Base-by-base conservation (phyloP, 2,113 vertebrate genomes). In the Melospiza georgiana region DNA sequence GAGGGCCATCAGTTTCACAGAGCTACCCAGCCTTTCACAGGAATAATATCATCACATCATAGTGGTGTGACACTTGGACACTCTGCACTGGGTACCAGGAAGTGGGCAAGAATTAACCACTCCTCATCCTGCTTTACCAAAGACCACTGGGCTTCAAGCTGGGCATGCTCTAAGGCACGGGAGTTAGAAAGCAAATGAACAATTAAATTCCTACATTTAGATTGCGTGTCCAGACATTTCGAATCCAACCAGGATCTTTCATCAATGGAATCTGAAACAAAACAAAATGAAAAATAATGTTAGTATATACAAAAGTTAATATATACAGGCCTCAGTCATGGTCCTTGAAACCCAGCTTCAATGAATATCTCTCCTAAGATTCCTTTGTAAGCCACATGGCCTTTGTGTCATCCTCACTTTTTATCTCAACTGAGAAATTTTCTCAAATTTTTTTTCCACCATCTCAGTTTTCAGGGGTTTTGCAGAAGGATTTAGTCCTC, bases 221-320 rank as follows among this genome's bases (percentile, higher is more conserved):
- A 74, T 98, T 98, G 28, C 97, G 94, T 76, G 97, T 93, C 97
- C 98, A 98, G 15, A 98, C 98, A 0, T 97, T 98, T 92, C 98
- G 92, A 73, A 98, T 98, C 98, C 98, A 98, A 4, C 98, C 97
- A 0, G 97, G 97, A 94, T 98, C 98, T 95, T 95, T 97, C 98
- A 98, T 97, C 61, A 98, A 44, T 2, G 97, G 98, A 91, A 98
- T 98, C 98, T 98, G 95, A 77, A 83, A 93, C 8, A 74, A 52
- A 89, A 81, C 8, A 74, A 52, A 89, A 81, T 39, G 18, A 59
- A 25, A 69, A 75, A 54, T 31, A 52, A 55, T 44, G 37, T 39
- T 39, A 39, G 37, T 39, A 39, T 39, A 39, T 11, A 39, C 37
- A 39, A 39, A 39, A 39, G 37, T 39, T 87, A 39, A 61, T 37